These are phyloP conservation scores for Pristionchus maxplancki DNA, from an alignment of 2,888 invertebrate genomes.

Conservation along the genomic window DNA sequence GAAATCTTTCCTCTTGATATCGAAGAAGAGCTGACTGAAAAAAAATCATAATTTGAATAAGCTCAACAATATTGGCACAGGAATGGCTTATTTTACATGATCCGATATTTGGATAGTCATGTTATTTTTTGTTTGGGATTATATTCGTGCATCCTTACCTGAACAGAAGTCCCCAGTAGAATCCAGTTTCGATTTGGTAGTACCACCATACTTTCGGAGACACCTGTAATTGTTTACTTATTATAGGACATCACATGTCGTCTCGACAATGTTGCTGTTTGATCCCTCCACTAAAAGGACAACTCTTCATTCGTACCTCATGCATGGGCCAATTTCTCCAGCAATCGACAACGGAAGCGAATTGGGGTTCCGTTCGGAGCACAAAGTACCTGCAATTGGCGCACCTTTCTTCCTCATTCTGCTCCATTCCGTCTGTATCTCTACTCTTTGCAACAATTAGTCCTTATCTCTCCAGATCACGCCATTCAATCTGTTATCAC, in stretches of 20 bases:
- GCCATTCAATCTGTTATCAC: background rate
- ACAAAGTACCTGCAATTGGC: slow-evolving; percentile 60
- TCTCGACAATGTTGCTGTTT: background rate
- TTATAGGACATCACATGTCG: background rate
- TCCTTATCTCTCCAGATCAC: background rate
- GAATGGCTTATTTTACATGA: background rate
- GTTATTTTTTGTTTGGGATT: no score
- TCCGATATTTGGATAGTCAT: no score
- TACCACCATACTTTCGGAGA: slow-evolving; percentile 80
- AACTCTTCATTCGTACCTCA: slow-evolving; percentile 81
- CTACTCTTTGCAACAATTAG: background rate
- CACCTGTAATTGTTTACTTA: background rate
- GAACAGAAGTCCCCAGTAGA: slow-evolving; percentile 92
- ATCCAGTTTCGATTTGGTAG: slow-evolving; percentile 94
- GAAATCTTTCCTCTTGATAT: slow-evolving; percentile 86
- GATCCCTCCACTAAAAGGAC: background rate
- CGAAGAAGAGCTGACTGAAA: slow-evolving; percentile 78
- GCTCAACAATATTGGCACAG: background rate
- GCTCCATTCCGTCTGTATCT: background rate
- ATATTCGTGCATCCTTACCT: slow-evolving; percentile 48
- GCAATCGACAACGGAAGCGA: slow-evolving; percentile 70
- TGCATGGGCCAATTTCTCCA: slow-evolving; percentile 75
- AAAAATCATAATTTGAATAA: background rate
- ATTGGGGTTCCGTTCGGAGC: slow-evolving; percentile 68
- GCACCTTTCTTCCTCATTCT: background rate